phyloP scores from a whole-genome alignment of 2,888 invertebrate genomes.

The Calliphora vomitoria region DNA sequence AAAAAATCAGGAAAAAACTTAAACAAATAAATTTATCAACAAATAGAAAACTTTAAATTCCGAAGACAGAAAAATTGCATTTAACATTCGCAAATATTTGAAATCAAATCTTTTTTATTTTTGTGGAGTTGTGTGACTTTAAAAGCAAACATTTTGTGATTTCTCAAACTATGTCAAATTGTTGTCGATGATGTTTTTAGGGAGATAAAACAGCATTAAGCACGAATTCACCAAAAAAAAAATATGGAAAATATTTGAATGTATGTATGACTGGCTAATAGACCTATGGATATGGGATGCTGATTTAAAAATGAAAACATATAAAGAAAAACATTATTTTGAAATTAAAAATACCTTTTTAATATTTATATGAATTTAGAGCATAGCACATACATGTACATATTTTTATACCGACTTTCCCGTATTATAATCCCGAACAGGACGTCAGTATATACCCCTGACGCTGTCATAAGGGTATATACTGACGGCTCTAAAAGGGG shows the following conservation, averaged over 20 bases:
- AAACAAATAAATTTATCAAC: conserved; percentile 52
- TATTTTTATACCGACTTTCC: no score
- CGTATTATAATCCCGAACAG: no score
- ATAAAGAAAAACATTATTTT: no score
- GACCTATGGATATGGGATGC: neutral
- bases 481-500: no score
- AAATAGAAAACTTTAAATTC: conserved; percentile 55
- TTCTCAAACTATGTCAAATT: conserved; percentile 46
- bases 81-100: conserved; percentile 36
- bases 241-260: conserved; percentile 7
- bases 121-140: neutral
- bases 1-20: conserved; percentile 9
- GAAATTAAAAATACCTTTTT: no score
- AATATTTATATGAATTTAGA: no score
- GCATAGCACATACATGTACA: no score
- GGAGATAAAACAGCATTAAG: conserved; percentile 19
- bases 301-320: no score
- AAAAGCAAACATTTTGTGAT: conserved; percentile 13
- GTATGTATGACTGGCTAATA: neutral
- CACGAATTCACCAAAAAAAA: conserved; percentile 8
- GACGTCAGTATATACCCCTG: no score
- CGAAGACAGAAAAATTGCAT: conserved; percentile 20
- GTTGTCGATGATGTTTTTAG: conserved; percentile 15
- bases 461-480: no score
- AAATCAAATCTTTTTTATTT: conserved; percentile 12